These are phyloP conservation scores for Heliothis peltigera DNA, from an alignment of 2,888 invertebrate genomes.

Conservation along the genomic window DNA sequence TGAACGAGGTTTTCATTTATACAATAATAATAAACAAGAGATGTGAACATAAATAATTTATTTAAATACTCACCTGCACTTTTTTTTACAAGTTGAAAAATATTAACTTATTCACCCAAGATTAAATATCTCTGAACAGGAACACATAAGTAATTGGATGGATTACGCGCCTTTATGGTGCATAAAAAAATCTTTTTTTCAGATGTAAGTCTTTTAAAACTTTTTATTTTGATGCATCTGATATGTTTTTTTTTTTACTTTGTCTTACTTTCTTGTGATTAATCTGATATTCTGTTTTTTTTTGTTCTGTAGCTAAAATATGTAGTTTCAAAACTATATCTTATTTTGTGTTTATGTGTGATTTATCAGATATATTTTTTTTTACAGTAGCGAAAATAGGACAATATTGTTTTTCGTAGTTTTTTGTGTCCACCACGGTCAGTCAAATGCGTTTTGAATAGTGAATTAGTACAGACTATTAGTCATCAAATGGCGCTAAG, in stretches of 20 bases:
- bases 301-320: no score
- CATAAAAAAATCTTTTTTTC: not conserved
- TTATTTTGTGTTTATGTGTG: no score
- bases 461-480: slow-evolving; percentile 7
- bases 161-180: not conserved
- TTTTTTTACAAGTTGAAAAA: slow-evolving; percentile 2
- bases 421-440: no score
- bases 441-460: slow-evolving; percentile 5
- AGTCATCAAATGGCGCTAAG: slow-evolving; percentile 39
- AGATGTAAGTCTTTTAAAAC: not conserved
- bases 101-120: not conserved
- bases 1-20: not conserved
- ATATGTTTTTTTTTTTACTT: not conserved
- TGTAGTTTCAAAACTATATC: no score
- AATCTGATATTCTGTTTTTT: no score
- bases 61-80: slow-evolving; percentile 26
- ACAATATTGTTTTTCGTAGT: no score
- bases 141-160: not conserved
- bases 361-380: no score
- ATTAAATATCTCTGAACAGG: not conserved
- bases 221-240: no score
- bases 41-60: slow-evolving; percentile 1
- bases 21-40: not conserved
- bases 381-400: no score
- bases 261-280: no score